A percentile compares a stretch with the other conserved stretches of the same genome.
phyloP scores from a whole-genome alignment of 2,888 invertebrate species.

The Conistra vaccinii region DNA sequence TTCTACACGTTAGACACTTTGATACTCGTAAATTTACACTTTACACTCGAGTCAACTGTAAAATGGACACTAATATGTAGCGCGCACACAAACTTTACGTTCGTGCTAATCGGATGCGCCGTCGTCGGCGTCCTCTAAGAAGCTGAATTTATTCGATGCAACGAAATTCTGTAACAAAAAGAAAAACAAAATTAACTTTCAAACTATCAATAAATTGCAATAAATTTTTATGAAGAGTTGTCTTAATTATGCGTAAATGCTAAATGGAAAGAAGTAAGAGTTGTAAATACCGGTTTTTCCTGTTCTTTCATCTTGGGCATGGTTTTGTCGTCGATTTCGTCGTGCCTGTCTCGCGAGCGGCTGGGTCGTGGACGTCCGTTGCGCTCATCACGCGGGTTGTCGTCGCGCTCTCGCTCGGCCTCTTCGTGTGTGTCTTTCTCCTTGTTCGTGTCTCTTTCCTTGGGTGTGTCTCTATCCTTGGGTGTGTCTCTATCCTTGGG shows the following conservation, averaged over 20 bases:
- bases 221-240: background rate
- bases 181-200: slow-evolving; percentile 18
- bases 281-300: slow-evolving; percentile 92
- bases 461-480: slow-evolving; percentile 36
- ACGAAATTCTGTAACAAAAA: slow-evolving; percentile 92
- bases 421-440: slow-evolving; percentile 24
- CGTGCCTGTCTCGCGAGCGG: slow-evolving; percentile 79
- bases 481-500: slow-evolving; percentile 27
- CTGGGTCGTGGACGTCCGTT: slow-evolving; percentile 80
- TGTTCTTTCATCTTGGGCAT: slow-evolving; percentile 94
- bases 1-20: slow-evolving; percentile 81
- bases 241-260: background rate
- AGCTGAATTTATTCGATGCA: slow-evolving; percentile 94
- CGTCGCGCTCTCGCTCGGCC: slow-evolving; percentile 32
- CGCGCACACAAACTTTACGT: slow-evolving; percentile 70
- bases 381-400: slow-evolving; percentile 65
- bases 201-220: background rate
- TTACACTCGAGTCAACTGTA: slow-evolving; percentile 86
- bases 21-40: slow-evolving; percentile 88
- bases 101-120: slow-evolving; percentile 85
- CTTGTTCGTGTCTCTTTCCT: slow-evolving; percentile 23
- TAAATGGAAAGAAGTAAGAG: background rate
- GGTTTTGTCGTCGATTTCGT: slow-evolving; percentile 78
- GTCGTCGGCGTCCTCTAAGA: slow-evolving; percentile 92
- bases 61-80: slow-evolving; percentile 79